Base-by-base conservation (phyloP, 2,888 invertebrate genomes). In the Hirtodrosophila histrioides region DNA sequence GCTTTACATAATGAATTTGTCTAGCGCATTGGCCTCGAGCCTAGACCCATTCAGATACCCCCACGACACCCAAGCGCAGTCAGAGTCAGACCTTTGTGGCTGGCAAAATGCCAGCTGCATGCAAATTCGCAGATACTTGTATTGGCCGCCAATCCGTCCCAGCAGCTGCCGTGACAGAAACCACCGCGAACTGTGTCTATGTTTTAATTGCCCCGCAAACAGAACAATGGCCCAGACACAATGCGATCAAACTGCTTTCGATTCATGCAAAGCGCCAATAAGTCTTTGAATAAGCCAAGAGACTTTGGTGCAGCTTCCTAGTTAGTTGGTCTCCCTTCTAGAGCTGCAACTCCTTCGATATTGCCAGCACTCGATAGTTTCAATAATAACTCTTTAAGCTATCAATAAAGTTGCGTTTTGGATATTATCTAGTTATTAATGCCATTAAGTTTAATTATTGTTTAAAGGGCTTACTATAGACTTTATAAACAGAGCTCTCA, bases 41-140 rank as follows among this genome's bases (percentile, higher is more conserved):
- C 66, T 49, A 62, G 71, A 56, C 66, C 58, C 64, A 66, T 36
- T 36, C 33, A 49, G 33, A 54, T 10, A 17, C 37, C 53, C 44
- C 36, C 36, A 67, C 61, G 39, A 64, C 58, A 64, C 61, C 62
- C 64, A 81, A 81, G 50, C 33, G n/a, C 9, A 33, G 27, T 44
- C 39, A 73, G 71, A 33, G 27, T 44, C 39, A 73, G 71, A 64
- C 64, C 78, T 63, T 83, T 76, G 68, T 61, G 17, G 17, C 17
- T 17, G 17, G 46, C 54, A 64, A 84, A 87, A 86, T 88, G 84
- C 86, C 82, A 82, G 88, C 80, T 75, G 74, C 88, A 86, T 81
- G 85, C 88, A 84, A 88, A 88, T 80, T 49, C 45, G 43, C 51
- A 67, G 63, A 64, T 49, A 5, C 5, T 27, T 3, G 4, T 27